phyloP scores from a whole-genome alignment of 2,797 vertebrate species.

The Enteromius paludinosus region DNA sequence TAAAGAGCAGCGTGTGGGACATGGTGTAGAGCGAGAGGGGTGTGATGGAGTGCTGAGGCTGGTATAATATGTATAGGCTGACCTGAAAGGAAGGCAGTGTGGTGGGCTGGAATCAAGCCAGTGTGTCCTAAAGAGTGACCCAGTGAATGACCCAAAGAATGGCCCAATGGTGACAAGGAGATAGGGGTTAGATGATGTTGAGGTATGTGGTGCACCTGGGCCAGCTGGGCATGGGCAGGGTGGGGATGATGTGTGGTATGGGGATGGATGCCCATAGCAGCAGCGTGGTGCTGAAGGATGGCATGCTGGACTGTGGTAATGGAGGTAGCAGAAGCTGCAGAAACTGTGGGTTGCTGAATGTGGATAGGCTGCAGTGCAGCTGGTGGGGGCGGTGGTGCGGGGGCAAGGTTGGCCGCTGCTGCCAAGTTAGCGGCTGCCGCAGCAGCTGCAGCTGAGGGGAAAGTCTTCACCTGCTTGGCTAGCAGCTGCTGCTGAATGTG shows the following conservation, averaged over 20 bases:
- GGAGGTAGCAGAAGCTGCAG: conserved; percentile 87
- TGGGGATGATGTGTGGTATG: conserved; percentile 87
- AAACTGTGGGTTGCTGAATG: conserved; percentile 91
- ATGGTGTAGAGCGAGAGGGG: conserved; percentile 92
- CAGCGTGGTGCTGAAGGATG: conserved; percentile 94
- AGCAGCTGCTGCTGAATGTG: conserved; percentile 98
- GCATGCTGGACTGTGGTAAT: conserved; percentile 95
- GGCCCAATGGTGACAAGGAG: conserved; percentile 90
- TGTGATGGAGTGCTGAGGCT: conserved; percentile 93
- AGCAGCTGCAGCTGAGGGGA: conserved; percentile 84
- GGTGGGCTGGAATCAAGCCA: conserved; percentile 91
- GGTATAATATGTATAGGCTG: conserved; percentile 99
- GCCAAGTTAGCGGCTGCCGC: conserved; percentile 81
- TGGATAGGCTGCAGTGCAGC: conserved; percentile 91
- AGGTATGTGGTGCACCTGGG: conserved; percentile 97
- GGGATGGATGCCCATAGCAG: conserved; percentile 91
- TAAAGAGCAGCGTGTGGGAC: conserved; percentile 92
- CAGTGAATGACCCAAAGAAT: conserved; percentile 89
- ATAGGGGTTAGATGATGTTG: conserved; percentile 94
- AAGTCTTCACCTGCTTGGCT: conserved; percentile 96
- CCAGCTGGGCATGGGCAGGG: conserved; percentile 88
- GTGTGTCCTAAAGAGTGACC: conserved; percentile 91
- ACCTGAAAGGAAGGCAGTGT: conserved; percentile 92
- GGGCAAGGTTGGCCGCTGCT: conserved; percentile 73
- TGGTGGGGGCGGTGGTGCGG: conserved; percentile 79